A percentile compares a stretch with the other conserved stretches of the same genome.
phyloP scores from a whole-genome alignment of 2,888 invertebrate genomes.

The Spialia ferax region DNA sequence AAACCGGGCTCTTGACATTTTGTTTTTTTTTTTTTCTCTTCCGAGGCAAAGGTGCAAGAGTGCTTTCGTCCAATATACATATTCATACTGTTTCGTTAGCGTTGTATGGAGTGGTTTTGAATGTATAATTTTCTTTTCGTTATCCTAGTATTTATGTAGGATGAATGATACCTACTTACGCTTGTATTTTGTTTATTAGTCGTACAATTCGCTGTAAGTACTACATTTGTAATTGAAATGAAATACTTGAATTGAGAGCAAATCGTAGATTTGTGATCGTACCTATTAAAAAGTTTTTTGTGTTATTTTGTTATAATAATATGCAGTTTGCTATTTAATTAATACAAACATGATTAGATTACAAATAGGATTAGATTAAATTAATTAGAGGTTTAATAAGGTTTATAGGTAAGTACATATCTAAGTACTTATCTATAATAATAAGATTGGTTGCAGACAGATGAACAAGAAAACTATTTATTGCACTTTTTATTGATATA shows the following conservation, averaged over 20 bases:
- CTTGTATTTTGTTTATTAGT: constrained; percentile 22
- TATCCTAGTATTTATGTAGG: constrained; percentile 17
- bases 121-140: constrained; percentile 28
- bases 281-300: neutral
- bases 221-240: constrained; percentile 21
- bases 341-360: neutral
- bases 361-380: no score
- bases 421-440: no score
- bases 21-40: constrained; percentile 53
- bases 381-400: no score
- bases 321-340: neutral
- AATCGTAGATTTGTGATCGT: neutral
- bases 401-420: no score
- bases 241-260: neutral
- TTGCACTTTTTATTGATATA: no score
- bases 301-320: no score
- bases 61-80: constrained; percentile 37
- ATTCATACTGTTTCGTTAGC: constrained; percentile 44
- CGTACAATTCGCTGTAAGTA: neutral
- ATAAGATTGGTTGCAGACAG: no score
- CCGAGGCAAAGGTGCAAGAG: constrained; percentile 51
- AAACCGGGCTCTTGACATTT: constrained; percentile 30
- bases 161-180: neutral
- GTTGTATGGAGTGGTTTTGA: constrained; percentile 51
- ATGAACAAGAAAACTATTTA: no score